Evolutionary conservation across 2,113 vertebrate genomes (phyloP).

Genomic region (Ophiodon elongatus): DNA sequence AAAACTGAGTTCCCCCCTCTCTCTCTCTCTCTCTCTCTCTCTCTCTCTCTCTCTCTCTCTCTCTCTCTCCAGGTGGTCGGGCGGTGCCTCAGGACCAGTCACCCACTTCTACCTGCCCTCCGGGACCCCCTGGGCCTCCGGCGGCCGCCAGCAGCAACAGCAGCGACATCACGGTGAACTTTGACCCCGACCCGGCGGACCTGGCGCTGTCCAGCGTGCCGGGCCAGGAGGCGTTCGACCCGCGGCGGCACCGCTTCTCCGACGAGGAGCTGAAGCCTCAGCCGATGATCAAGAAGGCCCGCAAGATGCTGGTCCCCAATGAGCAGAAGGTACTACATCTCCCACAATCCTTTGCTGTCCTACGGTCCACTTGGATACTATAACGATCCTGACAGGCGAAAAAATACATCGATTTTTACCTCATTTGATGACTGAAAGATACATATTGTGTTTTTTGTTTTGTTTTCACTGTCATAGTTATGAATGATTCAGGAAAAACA

Average conservation of each 20-base stretch:
- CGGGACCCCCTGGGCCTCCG: slow-evolving; percentile 55
- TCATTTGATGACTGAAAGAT: background rate
- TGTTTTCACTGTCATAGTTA: background rate
- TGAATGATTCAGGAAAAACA: background rate
- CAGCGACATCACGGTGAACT: slow-evolving; percentile 90
- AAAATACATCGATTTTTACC: background rate
- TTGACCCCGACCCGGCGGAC: slow-evolving; percentile 92
- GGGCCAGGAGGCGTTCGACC: slow-evolving; percentile 93
- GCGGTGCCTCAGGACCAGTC: slow-evolving; percentile 80
- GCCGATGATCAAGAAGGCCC: slow-evolving; percentile 91
- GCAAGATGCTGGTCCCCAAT: slow-evolving; percentile 92
- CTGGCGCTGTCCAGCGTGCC: slow-evolving; percentile 92
- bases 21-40: background rate
- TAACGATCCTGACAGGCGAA: background rate
- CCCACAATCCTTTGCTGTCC: slow-evolving; percentile 51
- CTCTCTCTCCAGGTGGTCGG: slow-evolving; percentile 74
- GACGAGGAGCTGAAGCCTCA: slow-evolving; percentile 91
- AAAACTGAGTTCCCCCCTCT: background rate
- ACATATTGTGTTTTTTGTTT: background rate
- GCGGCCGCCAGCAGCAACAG: slow-evolving; percentile 69
- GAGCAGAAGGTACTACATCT: slow-evolving; percentile 90
- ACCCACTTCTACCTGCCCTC: slow-evolving; percentile 77
- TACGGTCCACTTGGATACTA: background rate
- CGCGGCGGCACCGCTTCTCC: slow-evolving; percentile 89
- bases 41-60: background rate